A percentile compares a stretch with the other conserved stretches of the same genome.
These are phyloP conservation scores for Lineus longissimus DNA, from an alignment of 1,140 invertebrate species.

Conservation along the genomic window DNA sequence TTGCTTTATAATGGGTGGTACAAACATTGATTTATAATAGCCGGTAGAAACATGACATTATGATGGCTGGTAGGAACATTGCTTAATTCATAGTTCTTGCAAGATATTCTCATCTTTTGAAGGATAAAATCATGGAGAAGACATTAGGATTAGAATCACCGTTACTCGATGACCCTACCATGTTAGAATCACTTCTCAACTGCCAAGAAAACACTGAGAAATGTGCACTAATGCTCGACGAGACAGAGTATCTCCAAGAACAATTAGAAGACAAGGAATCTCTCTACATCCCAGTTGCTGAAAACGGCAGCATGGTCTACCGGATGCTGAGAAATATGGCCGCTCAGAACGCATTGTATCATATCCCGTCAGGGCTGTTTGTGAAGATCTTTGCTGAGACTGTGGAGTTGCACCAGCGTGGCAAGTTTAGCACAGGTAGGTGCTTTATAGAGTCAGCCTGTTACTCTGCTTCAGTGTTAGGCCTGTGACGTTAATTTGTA, in stretches of 20 bases:
- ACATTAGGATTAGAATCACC: conserved; percentile 41
- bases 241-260: conserved; percentile 43
- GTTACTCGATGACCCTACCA: conserved; percentile 45
- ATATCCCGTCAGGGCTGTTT: conserved; percentile 45
- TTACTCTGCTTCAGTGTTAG: neutral
- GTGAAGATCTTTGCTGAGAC: conserved; percentile 37
- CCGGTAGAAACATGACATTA: too few relatives aligned
- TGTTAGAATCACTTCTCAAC: conserved; percentile 40
- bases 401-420: conserved; percentile 35
- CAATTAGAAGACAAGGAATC: conserved; percentile 45
- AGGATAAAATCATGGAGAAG: conserved; percentile 48
- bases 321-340: conserved; percentile 38
- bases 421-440: conserved; percentile 46
- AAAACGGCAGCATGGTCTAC: conserved; percentile 43
- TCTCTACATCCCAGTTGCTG: conserved; percentile 43
- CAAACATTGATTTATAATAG: too few relatives aligned
- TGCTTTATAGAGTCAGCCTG: neutral
- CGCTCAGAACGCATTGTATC: conserved; percentile 40
- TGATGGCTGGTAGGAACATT: too few relatives aligned
- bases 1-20: too few relatives aligned
- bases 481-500: neutral
- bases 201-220: conserved; percentile 43
- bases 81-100: too few relatives aligned
- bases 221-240: conserved; percentile 43
- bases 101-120: too few relatives aligned